phyloP scores from a whole-genome alignment of 2,797 vertebrate genomes.

The Manis pentadactyla region DNA sequence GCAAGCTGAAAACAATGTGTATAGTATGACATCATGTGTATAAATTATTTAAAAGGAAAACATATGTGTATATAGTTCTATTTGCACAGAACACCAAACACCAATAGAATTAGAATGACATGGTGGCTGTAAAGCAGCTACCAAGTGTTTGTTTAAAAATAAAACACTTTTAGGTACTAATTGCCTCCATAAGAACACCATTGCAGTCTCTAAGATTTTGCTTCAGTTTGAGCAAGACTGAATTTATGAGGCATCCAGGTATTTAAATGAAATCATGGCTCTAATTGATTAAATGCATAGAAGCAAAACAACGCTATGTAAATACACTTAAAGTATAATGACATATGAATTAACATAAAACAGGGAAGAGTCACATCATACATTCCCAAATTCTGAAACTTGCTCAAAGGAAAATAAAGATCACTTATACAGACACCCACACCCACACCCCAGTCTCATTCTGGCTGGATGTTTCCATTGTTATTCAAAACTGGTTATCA shows the following conservation, averaged over 20 bases:
- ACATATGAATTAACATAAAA: slow-evolving; percentile 60
- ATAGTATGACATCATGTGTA: neutral
- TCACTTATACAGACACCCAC: neutral
- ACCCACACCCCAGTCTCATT: neutral
- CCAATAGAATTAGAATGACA: neutral
- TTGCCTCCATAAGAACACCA: slow-evolving; percentile 25
- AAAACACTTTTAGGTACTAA: slow-evolving; percentile 44
- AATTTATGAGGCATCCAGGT: slow-evolving; percentile 74
- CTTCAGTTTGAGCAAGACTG: slow-evolving; percentile 57
- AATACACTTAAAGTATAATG: slow-evolving; percentile 67
- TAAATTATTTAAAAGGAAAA: slow-evolving; percentile 1
- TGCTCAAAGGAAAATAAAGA: neutral
- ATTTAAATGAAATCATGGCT: slow-evolving; percentile 75
- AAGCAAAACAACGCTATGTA: slow-evolving; percentile 67
- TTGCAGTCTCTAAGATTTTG: neutral
- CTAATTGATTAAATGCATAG: slow-evolving; percentile 72
- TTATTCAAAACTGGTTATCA: slow-evolving; percentile 66
- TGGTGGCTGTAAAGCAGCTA: neutral
- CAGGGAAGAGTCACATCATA: neutral
- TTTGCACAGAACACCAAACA: neutral
- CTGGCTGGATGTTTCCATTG: slow-evolving; percentile 13
- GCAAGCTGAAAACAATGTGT: neutral
- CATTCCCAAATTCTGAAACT: neutral
- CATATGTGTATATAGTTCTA: neutral
- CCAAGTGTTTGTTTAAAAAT: slow-evolving; percentile 54